These are phyloP conservation scores for Sphaeramia orbicularis DNA, from an alignment of 2,797 vertebrate species.

Conservation along the genomic window DNA sequence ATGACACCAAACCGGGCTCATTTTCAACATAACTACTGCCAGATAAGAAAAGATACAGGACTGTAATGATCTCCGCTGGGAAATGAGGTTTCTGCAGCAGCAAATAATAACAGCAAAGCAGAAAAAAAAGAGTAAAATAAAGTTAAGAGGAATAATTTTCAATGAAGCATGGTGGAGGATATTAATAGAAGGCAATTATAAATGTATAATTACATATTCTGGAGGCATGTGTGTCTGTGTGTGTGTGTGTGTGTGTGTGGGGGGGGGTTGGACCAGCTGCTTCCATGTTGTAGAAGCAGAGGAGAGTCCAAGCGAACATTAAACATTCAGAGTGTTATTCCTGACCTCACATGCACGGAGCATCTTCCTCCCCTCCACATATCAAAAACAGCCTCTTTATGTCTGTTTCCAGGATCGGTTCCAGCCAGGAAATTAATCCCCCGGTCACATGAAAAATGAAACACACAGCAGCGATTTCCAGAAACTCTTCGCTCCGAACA, in stretches of 20 bases:
- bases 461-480: constrained; percentile 34
- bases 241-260: too few relatives aligned
- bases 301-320: too few relatives aligned
- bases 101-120: constrained; percentile 5
- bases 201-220: neutral
- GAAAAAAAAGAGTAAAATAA: neutral
- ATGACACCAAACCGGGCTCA: constrained; percentile 2
- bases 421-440: constrained; percentile 45
- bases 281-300: too few relatives aligned
- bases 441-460: constrained; percentile 37
- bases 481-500: constrained; percentile 13
- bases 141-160: too few relatives aligned
- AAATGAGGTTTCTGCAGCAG: constrained; percentile 15
- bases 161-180: neutral
- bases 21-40: neutral
- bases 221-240: too few relatives aligned
- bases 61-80: constrained; percentile 39
- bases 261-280: neutral
- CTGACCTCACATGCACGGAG: neutral
- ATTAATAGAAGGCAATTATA: constrained; percentile 9
- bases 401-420: constrained; percentile 50
- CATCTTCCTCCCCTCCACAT: neutral
- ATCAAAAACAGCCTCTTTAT: constrained; percentile 25
- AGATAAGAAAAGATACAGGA: constrained; percentile 14
- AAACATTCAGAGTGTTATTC: neutral